A percentile compares a stretch with the other conserved stretches of the same genome.
Evolutionary conservation across 2,113 vertebrate species (phyloP).

Genomic region (Anarhynchus alexandrinus): DNA sequence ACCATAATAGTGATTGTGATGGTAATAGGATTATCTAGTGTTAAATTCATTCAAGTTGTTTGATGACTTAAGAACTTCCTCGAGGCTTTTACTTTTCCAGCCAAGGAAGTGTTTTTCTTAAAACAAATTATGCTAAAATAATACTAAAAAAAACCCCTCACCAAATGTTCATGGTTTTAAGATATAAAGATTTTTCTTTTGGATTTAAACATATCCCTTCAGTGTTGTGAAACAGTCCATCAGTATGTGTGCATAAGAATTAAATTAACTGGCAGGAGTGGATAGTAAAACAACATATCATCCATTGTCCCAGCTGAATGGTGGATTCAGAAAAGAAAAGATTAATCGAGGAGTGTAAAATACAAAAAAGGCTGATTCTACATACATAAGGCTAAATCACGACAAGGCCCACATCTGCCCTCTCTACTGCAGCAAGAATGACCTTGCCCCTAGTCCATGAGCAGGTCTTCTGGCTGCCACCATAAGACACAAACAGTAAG

Average conservation of each 20-base stretch:
- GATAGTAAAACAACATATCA: neutral
- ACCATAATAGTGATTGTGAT: neutral
- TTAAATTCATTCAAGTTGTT: neutral
- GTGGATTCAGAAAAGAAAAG: neutral
- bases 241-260: neutral
- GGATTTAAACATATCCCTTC: neutral
- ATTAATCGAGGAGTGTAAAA: neutral
- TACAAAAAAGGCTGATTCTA: neutral
- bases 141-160: neutral
- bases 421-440: neutral
- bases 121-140: neutral
- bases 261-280: neutral
- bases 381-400: too few relatives aligned
- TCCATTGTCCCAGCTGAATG: neutral
- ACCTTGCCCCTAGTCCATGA: too few relatives aligned
- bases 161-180: neutral
- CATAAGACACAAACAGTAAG: accelerated
- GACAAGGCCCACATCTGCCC: neutral
- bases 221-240: neutral
- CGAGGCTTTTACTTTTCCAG: neutral
- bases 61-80: neutral
- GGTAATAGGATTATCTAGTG: neutral
- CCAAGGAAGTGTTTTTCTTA: neutral
- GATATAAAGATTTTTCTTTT: neutral
- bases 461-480: neutral